A percentile compares a stretch with the other conserved stretches of the same genome.
Conservation (phyloP, 2,888 invertebrate species). For the Epsilonema sp. region DNA sequence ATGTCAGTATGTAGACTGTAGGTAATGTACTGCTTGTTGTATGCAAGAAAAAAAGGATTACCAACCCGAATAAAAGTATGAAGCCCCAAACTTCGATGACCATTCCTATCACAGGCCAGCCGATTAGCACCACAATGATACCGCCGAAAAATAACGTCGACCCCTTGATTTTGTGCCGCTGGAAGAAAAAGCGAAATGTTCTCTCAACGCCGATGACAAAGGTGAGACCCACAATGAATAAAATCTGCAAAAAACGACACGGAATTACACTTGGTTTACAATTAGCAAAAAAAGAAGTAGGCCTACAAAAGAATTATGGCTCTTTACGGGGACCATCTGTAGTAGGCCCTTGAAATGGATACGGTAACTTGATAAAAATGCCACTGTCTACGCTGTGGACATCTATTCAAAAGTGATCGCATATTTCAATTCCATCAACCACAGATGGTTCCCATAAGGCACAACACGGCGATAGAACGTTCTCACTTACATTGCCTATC, state of each 20-base stretch:
- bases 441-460: too few relatives aligned
- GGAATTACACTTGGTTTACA: slow-evolving; percentile 4
- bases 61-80: slow-evolving; percentile 43
- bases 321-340: too few relatives aligned
- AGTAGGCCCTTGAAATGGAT: too few relatives aligned
- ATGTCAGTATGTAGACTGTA: too few relatives aligned
- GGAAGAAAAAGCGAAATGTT: slow-evolving; percentile 92
- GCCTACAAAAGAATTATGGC: not conserved
- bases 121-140: slow-evolving; percentile 67
- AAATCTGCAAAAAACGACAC: slow-evolving; percentile 47
- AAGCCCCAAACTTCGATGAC: slow-evolving; percentile 89
- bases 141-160: slow-evolving; percentile 76
- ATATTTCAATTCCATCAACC: too few relatives aligned
- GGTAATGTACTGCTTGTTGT: too few relatives aligned
- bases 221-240: slow-evolving; percentile 79
- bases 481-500: slow-evolving; percentile 88
- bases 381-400: too few relatives aligned
- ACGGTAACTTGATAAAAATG: too few relatives aligned
- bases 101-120: slow-evolving; percentile 93
- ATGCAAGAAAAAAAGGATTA: slow-evolving; percentile 3
- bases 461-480: too few relatives aligned
- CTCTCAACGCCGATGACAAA: slow-evolving; percentile 88
- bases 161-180: slow-evolving; percentile 77
- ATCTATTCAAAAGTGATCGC: too few relatives aligned
- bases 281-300: not conserved